phyloP scores from a whole-genome alignment of 1,140 invertebrate species.

The Spodoptera frugiperda region DNA sequence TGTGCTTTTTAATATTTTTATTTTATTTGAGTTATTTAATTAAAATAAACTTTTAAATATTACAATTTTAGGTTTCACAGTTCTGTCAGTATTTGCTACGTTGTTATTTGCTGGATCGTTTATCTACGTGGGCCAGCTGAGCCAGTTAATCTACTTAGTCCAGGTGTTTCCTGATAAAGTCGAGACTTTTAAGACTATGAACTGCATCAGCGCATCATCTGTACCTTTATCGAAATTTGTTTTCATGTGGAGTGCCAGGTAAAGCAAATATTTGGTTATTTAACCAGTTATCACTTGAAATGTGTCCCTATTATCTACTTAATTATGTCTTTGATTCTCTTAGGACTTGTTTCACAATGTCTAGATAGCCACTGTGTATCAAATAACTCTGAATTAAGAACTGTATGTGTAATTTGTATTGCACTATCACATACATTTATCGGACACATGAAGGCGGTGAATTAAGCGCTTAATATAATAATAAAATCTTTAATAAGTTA shows the following conservation, averaged over 20 bases:
- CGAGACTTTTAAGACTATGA: conserved; percentile 55
- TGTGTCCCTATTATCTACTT: not conserved
- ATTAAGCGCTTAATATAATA: no score
- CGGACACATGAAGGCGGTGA: no score
- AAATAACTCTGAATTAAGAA: no score
- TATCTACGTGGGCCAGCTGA: conserved; percentile 56
- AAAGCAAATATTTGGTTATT: no score
- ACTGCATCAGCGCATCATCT: conserved; percentile 56
- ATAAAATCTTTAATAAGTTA: no score
- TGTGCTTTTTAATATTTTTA: no score
- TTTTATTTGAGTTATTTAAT: not conserved
- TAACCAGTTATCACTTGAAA: not conserved
- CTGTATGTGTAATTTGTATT: no score
- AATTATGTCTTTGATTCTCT: not conserved
- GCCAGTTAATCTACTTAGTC: conserved; percentile 55
- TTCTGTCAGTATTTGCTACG: conserved; percentile 34
- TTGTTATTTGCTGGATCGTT: conserved; percentile 48
- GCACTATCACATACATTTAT: no score
- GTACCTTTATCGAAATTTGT: conserved; percentile 58
- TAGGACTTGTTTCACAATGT: no score
- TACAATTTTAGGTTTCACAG: conserved; percentile 36
- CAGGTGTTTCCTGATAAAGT: conserved; percentile 58
- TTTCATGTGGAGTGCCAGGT: conserved; percentile 60
- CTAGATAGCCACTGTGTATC: no score
- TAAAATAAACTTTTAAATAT: no score